Base-by-base conservation (phyloP, 2,888 invertebrate genomes). In the Drosophila mettleri region DNA sequence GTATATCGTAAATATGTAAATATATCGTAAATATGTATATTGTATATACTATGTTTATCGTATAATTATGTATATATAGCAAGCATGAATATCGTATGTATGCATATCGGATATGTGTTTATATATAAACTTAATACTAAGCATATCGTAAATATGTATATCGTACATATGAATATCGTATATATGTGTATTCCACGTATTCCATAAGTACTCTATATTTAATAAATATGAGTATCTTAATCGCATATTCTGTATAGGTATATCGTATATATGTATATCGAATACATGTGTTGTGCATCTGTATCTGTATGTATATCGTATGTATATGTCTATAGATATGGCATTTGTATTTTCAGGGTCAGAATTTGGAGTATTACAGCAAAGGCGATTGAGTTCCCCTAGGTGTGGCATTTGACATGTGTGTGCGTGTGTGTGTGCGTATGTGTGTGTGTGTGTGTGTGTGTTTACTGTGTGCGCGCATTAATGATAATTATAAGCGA, bases 401-500 rank as follows among this genome's bases (percentile, higher is more conserved):
- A 77, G 75, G 75, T 59, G 78, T 64, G 78, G 38, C 74, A 46
- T 45, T 49, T 66, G 55, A 54, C 72, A 39, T 48, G 46, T 38
- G 53, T 53, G 34, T 5, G 18, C 43, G 16, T 29, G 31, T 29
- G 49, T 38, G 29, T 41, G 20, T 38, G 34, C 49, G 20, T n/a
- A 12, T 46, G 16, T 36, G 38, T 20, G 45, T 16, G 14, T 7
- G 1, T 20, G 22, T 34, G 34, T 34, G 59, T 52, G 27, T 16
- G 20, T 49, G n/a, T 34, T 45, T n/a, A 33, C 12, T 48, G 45
- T 52, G n/a, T 45, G 68, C 5, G 9, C 49, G 29, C 76, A 68
- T 63, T 66, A 75, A 68, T 60, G 76, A 76, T 78, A 80, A 72
- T 76, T 78, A 68, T 53, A 65, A 69, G 58, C 57, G 60, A 70